Conservation (phyloP, 2,797 vertebrate species). For the Peromyscus attwateri region DNA sequence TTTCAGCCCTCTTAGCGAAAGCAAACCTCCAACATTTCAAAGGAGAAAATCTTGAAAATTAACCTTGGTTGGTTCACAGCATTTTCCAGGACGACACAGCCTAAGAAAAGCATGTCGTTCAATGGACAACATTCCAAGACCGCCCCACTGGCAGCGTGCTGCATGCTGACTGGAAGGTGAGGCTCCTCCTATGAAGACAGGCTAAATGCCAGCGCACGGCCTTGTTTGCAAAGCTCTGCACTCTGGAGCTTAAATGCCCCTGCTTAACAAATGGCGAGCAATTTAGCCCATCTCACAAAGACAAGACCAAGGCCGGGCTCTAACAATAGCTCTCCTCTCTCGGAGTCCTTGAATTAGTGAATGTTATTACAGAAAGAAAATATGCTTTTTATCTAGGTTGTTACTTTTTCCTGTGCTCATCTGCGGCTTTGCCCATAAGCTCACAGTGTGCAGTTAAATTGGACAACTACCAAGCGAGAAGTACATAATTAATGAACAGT, state of each 20-base stretch:
- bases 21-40: not conserved
- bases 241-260: constrained; percentile 72
- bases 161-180: constrained; percentile 40
- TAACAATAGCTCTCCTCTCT: constrained; percentile 11
- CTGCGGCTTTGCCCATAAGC: constrained; percentile 61
- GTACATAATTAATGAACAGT: constrained; percentile 83
- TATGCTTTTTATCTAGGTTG: constrained; percentile 59
- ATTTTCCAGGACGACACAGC: not conserved
- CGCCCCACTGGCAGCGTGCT: not conserved
- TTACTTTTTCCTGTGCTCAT: constrained; percentile 67
- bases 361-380: constrained; percentile 72
- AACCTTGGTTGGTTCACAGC: not conserved
- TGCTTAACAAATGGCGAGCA: constrained; percentile 68
- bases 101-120: not conserved
- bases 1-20: not conserved
- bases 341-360: constrained; percentile 67
- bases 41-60: constrained; percentile 20
- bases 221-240: constrained; percentile 52
- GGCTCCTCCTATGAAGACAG: constrained; percentile 37
- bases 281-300: constrained; percentile 35
- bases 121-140: not conserved
- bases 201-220: constrained; percentile 46
- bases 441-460: constrained; percentile 80
- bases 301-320: not conserved
- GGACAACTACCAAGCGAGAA: constrained; percentile 80